phyloP scores from a whole-genome alignment of 92 coral and sea anemone genomes.

The Bergia puertoricense region DNA sequence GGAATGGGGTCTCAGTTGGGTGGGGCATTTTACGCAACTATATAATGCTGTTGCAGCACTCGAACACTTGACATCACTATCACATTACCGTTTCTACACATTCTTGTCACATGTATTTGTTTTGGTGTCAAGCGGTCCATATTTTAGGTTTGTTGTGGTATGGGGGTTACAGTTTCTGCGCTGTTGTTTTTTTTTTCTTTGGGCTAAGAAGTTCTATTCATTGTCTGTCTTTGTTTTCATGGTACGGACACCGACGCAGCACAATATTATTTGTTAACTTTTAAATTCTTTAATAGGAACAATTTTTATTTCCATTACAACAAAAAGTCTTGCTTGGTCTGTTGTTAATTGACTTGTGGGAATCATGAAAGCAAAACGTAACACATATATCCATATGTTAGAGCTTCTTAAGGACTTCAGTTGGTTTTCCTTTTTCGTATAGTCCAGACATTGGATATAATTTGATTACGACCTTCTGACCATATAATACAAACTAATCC shows the following conservation, averaged over 20 bases:
- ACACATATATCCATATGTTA: neutral
- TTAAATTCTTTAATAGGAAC: constrained; percentile 1
- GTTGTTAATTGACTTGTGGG: constrained; percentile 1
- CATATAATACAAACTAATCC: neutral
- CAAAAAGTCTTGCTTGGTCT: neutral
- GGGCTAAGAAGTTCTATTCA: neutral
- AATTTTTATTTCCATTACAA: neutral
- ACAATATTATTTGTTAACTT: neutral
- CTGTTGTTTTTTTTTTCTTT: neutral
- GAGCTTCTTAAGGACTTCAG: neutral
- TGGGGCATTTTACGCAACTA: too few relatives aligned
- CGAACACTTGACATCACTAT: too few relatives aligned
- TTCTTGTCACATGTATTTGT: too few relatives aligned
- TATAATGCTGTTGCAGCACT: too few relatives aligned
- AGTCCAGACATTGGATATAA: neutral
- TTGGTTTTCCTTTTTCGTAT: neutral
- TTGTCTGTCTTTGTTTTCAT: constrained; percentile 5
- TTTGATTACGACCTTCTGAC: neutral
- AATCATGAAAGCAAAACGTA: neutral
- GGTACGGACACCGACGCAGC: neutral
- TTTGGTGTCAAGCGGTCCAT: neutral
- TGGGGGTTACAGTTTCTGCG: neutral
- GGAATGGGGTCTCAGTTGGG: too few relatives aligned
- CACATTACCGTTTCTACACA: too few relatives aligned
- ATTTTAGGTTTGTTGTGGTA: neutral